These are phyloP conservation scores for Pampus argenteus DNA, from an alignment of 2,797 vertebrate genomes.

Conservation along the genomic window DNA sequence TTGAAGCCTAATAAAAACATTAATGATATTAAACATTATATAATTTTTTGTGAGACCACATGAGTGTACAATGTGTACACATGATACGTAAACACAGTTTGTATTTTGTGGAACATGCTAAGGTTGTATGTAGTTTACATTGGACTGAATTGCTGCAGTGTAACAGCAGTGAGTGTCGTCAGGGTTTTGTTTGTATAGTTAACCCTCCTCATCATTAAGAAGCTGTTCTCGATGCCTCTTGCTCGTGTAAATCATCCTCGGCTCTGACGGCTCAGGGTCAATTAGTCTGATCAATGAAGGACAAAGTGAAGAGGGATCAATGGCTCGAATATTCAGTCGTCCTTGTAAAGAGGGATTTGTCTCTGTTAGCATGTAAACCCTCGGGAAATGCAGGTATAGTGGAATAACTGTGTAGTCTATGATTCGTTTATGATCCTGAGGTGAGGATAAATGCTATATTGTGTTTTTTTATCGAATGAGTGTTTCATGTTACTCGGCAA, in stretches of 20 bases:
- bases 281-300: conserved; percentile 75
- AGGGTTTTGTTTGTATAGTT: not conserved
- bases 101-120: not conserved
- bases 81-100: not conserved
- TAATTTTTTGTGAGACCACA: too few species aligned
- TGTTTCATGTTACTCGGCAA: conserved; percentile 1
- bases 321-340: conserved; percentile 59
- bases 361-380: conserved; percentile 49
- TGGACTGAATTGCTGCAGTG: not conserved
- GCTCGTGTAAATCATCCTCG: conserved; percentile 46
- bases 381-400: not conserved
- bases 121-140: not conserved
- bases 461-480: not conserved
- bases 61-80: too few species aligned
- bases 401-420: not conserved
- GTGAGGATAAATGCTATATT: conserved; percentile 13
- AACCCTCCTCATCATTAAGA: conserved; percentile 17
- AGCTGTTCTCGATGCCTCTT: conserved; percentile 17
- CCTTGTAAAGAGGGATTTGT: conserved; percentile 67
- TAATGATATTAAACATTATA: too few species aligned
- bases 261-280: conserved; percentile 65
- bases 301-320: conserved; percentile 66
- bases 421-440: conserved; percentile 9
- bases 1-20: too few species aligned
- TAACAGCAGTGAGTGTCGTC: conserved; percentile 7